A percentile compares a stretch with the other conserved stretches of the same genome.
phyloP scores from a whole-genome alignment of 2,797 vertebrate genomes.

The Mus minutoides region DNA sequence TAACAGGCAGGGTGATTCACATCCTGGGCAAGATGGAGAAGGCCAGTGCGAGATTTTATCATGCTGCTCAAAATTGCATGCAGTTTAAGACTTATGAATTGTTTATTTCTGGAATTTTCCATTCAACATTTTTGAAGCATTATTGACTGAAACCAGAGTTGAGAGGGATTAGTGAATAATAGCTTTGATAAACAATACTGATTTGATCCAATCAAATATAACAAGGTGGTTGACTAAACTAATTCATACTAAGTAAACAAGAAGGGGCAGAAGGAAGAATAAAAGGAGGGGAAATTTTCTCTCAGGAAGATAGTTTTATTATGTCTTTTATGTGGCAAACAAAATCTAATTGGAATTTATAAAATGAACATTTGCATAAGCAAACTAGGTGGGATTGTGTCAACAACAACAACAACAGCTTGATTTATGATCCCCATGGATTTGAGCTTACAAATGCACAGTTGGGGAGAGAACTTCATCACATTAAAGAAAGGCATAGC shows the following conservation, averaged over 20 bases:
- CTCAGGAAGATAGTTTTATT: neutral
- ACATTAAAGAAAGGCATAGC: neutral
- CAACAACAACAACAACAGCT: neutral
- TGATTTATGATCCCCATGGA: neutral
- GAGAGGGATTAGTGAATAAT: neutral
- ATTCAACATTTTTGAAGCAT: neutral
- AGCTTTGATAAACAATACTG: slow-evolving; percentile 40
- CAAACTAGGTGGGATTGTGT: neutral
- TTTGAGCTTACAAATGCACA: neutral
- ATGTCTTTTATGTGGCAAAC: neutral
- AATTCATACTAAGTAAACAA: neutral
- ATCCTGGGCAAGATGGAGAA: neutral
- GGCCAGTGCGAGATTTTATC: neutral
- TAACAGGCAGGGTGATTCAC: neutral
- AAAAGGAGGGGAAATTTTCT: neutral
- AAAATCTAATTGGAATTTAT: slow-evolving; percentile 12
- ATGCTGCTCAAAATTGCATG: neutral
- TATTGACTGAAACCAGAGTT: neutral
- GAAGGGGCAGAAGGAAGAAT: neutral
- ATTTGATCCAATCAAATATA: neutral
- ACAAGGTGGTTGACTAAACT: neutral
- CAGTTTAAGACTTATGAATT: neutral
- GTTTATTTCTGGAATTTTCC: slow-evolving; percentile 41
- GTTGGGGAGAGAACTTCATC: neutral
- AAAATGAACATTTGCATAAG: neutral